These are phyloP conservation scores for Dermolepida albohirtum DNA, from an alignment of 2,888 invertebrate genomes.

Conservation along the genomic window DNA sequence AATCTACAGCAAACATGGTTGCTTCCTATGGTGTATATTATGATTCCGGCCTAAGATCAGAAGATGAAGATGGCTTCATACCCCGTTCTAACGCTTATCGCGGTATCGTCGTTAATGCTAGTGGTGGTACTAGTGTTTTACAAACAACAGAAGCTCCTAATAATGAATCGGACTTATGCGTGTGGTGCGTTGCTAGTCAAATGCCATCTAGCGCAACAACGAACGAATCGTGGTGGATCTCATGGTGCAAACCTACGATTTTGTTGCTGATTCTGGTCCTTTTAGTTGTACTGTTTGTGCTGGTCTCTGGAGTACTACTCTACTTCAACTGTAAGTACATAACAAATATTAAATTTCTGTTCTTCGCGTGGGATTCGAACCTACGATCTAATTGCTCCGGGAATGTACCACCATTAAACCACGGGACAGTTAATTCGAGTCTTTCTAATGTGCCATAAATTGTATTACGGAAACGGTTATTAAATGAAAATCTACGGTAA, in stretches of 20 bases:
- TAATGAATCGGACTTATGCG: constrained; percentile 51
- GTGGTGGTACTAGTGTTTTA: constrained; percentile 60
- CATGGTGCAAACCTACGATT: constrained; percentile 71
- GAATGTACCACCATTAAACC: too few relatives aligned
- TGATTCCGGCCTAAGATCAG: constrained; percentile 54
- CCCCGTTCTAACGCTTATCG: constrained; percentile 57
- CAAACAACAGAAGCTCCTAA: constrained; percentile 45
- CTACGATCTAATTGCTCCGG: too few relatives aligned
- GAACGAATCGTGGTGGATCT: constrained; percentile 64
- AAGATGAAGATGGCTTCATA: constrained; percentile 60
- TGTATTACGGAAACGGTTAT: too few relatives aligned
- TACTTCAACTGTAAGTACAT: constrained; percentile 72
- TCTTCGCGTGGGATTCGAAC: too few relatives aligned
- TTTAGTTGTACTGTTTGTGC: constrained; percentile 70
- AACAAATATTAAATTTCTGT: not conserved
- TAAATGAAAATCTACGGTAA: too few relatives aligned
- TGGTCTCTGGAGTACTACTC: constrained; percentile 71
- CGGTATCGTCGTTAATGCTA: constrained; percentile 62
- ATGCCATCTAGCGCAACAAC: constrained; percentile 52
- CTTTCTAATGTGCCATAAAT: too few relatives aligned
- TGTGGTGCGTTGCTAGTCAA: constrained; percentile 57
- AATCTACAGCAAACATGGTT: constrained; percentile 60
- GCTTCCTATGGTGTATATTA: constrained; percentile 65
- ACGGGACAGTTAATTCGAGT: too few relatives aligned
- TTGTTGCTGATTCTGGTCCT: constrained; percentile 69